Conservation (phyloP, 1,140 invertebrate genomes). For the Acromyrmex charruanus region DNA sequence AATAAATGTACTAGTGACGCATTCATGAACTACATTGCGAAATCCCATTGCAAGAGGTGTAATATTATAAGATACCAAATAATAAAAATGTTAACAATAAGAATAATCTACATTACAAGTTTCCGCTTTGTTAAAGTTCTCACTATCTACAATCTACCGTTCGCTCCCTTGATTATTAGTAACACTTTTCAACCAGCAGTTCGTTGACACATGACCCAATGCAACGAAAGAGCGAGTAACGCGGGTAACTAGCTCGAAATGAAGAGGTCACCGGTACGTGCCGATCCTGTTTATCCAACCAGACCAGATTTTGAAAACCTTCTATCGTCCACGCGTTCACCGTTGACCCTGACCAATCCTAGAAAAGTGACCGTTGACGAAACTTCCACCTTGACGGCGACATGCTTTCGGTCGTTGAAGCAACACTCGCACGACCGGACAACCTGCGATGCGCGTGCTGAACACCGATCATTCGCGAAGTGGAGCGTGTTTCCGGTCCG, state of each 20-base stretch:
- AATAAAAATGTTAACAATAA: constrained; percentile 8
- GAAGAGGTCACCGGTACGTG: constrained; percentile 61
- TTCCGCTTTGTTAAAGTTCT: constrained; percentile 11
- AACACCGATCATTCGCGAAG: constrained; percentile 60
- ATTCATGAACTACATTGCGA: not conserved
- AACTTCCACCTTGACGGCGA: constrained; percentile 49
- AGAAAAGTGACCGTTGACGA: constrained; percentile 71
- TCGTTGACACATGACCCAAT: constrained; percentile 77
- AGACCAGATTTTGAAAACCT: constrained; percentile 67
- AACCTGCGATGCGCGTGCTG: constrained; percentile 74
- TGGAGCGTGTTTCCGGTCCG: constrained; percentile 74
- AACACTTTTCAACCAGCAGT: constrained; percentile 65
- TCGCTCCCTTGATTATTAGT: constrained; percentile 67
- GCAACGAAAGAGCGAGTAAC: constrained; percentile 23
- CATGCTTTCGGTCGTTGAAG: constrained; percentile 20
- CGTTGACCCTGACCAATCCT: constrained; percentile 64
- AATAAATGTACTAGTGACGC: not conserved
- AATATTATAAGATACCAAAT: not conserved
- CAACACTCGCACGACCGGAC: constrained; percentile 39
- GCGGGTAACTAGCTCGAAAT: constrained; percentile 44
- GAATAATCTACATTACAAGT: constrained; percentile 54
- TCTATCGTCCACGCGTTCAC: constrained; percentile 73
- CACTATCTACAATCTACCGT: constrained; percentile 29
- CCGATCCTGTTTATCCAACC: constrained; percentile 65
- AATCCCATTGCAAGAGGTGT: not conserved